Conservation (phyloP, 2,888 invertebrate species). For the Amphipoea oculea region DNA sequence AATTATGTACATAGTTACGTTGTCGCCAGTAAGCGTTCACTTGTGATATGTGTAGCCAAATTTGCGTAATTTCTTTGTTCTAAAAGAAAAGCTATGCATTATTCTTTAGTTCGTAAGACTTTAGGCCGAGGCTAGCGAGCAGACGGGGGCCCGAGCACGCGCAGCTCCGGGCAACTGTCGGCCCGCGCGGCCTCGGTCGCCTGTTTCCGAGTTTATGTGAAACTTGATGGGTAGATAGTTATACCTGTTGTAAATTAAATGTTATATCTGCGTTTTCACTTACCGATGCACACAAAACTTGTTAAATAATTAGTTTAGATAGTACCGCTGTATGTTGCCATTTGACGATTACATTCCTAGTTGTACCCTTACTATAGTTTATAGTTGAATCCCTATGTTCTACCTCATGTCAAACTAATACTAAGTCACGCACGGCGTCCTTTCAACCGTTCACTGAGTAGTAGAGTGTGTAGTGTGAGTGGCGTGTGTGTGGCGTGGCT, state of each 20-base stretch:
- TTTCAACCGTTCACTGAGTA: conserved; percentile 73
- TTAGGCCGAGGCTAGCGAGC: conserved; percentile 53
- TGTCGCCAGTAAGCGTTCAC: conserved; percentile 89
- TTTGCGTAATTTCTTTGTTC: conserved; percentile 90
- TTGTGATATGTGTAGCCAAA: conserved; percentile 91
- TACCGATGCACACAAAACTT: conserved; percentile 77
- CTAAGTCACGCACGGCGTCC: conserved; percentile 87
- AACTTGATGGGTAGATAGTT: conserved; percentile 65
- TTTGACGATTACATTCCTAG: conserved; percentile 89
- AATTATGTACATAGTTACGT: conserved; percentile 87
- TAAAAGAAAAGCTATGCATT: conserved; percentile 90
- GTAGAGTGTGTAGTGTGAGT: conserved; percentile 58
- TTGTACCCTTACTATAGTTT: conserved; percentile 85
- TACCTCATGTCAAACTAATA: conserved; percentile 88
- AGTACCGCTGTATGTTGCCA: conserved; percentile 88
- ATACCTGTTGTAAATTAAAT: conserved; percentile 65
- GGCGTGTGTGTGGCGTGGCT: conserved; percentile 51
- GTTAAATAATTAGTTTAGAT: conserved; percentile 83
- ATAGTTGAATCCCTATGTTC: conserved; percentile 88
- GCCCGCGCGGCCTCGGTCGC: conserved; percentile 26
- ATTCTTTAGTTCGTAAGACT: conserved; percentile 83
- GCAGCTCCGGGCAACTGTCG: conserved; percentile 16
- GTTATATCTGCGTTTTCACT: conserved; percentile 67
- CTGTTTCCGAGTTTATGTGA: conserved; percentile 65
- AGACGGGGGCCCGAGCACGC: conserved; percentile 18